A percentile compares a stretch with the other conserved stretches of the same genome.
These are phyloP conservation scores for Liasis olivaceus DNA, from an alignment of 2,797 vertebrate genomes.

Conservation along the genomic window DNA sequence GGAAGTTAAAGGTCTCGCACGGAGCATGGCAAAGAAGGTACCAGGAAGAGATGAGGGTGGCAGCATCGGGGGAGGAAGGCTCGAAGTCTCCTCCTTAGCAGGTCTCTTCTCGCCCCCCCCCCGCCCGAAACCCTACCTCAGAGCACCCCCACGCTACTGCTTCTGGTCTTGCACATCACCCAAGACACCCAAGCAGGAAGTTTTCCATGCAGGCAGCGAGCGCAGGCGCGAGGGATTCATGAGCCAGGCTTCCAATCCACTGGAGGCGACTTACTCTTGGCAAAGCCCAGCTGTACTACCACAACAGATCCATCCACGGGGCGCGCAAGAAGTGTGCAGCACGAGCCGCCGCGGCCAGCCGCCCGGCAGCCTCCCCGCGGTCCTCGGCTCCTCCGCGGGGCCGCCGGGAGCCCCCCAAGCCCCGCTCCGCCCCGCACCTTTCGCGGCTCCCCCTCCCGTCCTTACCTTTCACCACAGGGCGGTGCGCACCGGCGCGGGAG, in stretches of 20 bases:
- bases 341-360: background rate
- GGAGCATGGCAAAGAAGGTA: background rate
- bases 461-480: conserved; percentile 54
- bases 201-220: conserved; percentile 18
- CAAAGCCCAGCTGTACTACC: background rate
- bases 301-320: background rate
- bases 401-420: background rate
- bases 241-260: conserved; percentile 60
- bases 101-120: background rate
- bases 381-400: background rate
- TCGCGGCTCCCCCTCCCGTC: background rate
- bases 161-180: background rate
- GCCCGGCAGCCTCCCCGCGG: background rate
- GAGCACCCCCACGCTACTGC: conserved; percentile 37
- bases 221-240: conserved; percentile 51
- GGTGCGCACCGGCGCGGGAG: conserved; percentile 16
- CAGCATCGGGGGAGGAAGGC: background rate
- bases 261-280: conserved; percentile 52
- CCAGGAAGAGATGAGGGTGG: background rate
- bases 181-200: conserved; percentile 24
- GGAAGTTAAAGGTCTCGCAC: conserved; percentile 36
- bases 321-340: background rate
- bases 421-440: background rate
- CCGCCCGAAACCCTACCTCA: background rate
- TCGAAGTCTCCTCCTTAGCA: background rate